A percentile compares a stretch with the other conserved stretches of the same genome.
phyloP scores from a whole-genome alignment of 2,113 vertebrate species.

The Paramormyrops kingsleyae region DNA sequence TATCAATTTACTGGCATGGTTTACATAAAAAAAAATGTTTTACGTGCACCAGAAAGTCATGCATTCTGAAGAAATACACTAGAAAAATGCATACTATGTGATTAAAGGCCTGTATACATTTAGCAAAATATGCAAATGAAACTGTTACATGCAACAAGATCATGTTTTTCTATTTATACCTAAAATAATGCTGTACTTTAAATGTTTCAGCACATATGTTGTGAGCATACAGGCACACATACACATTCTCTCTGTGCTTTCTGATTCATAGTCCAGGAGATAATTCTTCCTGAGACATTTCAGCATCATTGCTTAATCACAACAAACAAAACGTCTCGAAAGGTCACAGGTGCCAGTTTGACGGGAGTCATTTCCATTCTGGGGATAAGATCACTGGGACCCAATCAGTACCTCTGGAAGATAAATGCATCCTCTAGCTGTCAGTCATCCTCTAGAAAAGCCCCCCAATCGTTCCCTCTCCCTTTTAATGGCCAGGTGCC shows the following conservation, averaged over 20 bases:
- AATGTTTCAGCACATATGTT: neutral
- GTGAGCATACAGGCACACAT: neutral
- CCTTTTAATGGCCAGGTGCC: neutral
- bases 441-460: neutral
- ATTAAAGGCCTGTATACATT: neutral
- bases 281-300: conserved; percentile 5
- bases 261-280: neutral
- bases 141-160: neutral
- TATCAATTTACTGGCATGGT: neutral
- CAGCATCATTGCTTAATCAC: conserved; percentile 15
- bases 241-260: neutral
- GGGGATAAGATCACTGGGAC: neutral
- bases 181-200: neutral
- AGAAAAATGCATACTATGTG: neutral
- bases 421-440: conserved; percentile 3
- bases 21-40: neutral
- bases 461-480: neutral
- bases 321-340: conserved; percentile 19
- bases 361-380: neutral
- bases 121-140: neutral
- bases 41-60: neutral
- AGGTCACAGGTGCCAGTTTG: conserved; percentile 28
- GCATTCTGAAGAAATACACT: neutral
- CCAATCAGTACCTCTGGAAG: neutral
- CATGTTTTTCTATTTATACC: neutral